phyloP scores from a whole-genome alignment of 2,797 vertebrate species.

The Trachurus trachurus region DNA sequence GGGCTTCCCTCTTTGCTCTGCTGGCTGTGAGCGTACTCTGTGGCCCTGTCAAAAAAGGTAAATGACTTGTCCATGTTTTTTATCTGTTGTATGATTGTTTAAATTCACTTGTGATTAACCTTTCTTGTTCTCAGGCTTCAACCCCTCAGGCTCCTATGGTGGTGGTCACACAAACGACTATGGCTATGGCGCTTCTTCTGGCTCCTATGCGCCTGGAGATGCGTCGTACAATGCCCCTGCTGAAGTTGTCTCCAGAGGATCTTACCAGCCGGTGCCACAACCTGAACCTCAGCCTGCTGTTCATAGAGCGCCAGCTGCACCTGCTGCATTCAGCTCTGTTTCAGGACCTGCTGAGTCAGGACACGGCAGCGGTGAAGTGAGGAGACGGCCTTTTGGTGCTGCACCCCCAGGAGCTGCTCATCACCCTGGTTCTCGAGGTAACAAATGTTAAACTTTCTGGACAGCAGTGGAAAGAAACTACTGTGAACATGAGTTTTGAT shows the following conservation, averaged over 20 bases:
- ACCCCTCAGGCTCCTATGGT: neutral
- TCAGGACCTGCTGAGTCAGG: neutral
- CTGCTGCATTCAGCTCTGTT: neutral
- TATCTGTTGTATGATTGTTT: neutral
- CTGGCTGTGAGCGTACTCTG: conserved; percentile 32
- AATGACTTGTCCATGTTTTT: rapidly evolving
- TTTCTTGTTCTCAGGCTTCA: neutral
- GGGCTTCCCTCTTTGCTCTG: conserved; percentile 29
- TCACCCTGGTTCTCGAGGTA: neutral
- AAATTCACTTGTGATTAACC: neutral
- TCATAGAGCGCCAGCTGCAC: neutral
- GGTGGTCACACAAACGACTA: neutral
- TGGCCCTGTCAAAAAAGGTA: conserved; percentile 19
- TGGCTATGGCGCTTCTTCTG: neutral
- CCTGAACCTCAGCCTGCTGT: neutral
- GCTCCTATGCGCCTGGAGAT: neutral
- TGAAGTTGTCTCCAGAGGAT: neutral
- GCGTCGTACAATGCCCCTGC: neutral
- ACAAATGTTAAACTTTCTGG: neutral
- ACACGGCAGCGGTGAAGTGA: neutral
- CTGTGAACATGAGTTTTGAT: neutral
- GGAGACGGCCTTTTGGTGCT: neutral
- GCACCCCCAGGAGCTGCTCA: neutral
- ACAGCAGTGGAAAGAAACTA: neutral
- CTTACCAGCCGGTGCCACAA: neutral